phyloP scores from a whole-genome alignment of 1,140 invertebrate genomes.

The Frieseomelitta varia region DNA sequence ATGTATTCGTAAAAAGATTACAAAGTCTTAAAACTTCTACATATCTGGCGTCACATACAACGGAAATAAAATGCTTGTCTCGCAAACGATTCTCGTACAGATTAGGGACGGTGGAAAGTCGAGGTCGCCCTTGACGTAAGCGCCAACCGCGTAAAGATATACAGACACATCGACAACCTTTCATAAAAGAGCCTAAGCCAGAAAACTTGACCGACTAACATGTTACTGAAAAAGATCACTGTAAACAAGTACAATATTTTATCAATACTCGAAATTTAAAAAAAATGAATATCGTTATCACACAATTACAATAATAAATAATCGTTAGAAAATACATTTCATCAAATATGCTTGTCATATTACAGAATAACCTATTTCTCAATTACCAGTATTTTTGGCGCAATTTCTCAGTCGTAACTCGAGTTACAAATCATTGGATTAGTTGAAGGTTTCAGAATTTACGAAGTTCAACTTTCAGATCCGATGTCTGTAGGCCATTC shows the following conservation, averaged over 20 bases:
- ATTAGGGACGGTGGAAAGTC: constrained; percentile 68
- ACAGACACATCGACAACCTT: constrained; percentile 37
- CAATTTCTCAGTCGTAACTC: constrained; percentile 28
- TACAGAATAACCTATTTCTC: constrained; percentile 8
- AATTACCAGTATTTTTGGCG: constrained; percentile 22
- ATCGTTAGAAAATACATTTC: neutral
- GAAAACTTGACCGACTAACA: constrained; percentile 17
- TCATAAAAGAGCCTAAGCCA: constrained; percentile 46
- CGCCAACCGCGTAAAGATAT: constrained; percentile 57
- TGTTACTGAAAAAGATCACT: neutral
- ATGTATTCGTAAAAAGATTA: neutral
- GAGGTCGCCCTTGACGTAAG: constrained; percentile 72
- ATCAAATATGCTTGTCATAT: neutral
- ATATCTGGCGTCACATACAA: constrained; percentile 3
- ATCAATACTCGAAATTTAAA: neutral
- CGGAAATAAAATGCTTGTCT: constrained; percentile 54
- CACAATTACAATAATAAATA: neutral
- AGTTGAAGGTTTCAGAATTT: constrained; percentile 11
- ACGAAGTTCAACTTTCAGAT: constrained; percentile 4
- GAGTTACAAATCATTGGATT: neutral
- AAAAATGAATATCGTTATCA: neutral
- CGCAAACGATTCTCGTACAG: constrained; percentile 56
- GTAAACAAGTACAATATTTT: neutral
- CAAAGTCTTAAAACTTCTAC: neutral
- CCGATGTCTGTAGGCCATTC: neutral